phyloP scores from a whole-genome alignment of 2,113 vertebrate species.

The Silurus meridionalis region DNA sequence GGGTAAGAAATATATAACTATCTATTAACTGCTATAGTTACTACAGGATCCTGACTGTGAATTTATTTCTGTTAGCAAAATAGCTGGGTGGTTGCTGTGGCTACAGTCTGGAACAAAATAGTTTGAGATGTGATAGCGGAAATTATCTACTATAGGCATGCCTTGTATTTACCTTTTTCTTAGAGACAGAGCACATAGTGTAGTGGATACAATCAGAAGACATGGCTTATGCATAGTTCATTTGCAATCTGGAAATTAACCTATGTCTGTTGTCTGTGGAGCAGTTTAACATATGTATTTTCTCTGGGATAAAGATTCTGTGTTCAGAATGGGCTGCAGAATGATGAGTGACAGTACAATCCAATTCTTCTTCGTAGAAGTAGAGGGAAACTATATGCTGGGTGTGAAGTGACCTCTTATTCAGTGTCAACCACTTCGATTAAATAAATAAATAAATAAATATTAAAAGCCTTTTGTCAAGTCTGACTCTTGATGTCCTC shows the following conservation, averaged over 20 bases:
- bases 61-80: neutral
- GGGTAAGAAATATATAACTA: conserved; percentile 1
- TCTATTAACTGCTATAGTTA: conserved; percentile 1
- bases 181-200: neutral
- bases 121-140: conserved; percentile 1
- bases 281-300: neutral
- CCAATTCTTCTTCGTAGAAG: conserved; percentile 57
- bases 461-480: conserved; percentile 40
- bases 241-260: conserved; percentile 2
- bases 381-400: neutral
- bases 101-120: neutral
- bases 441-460: conserved; percentile 50
- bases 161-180: conserved; percentile 7
- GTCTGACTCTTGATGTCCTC: conserved; percentile 1
- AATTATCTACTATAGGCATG: neutral
- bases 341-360: conserved; percentile 49
- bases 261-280: neutral
- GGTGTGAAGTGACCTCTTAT: conserved; percentile 41
- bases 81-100: neutral
- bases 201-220: neutral
- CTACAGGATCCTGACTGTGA: neutral
- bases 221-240: neutral
- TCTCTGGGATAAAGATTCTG: conserved; percentile 43
- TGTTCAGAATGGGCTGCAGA: conserved; percentile 55
- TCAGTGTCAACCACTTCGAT: conserved; percentile 26